These are phyloP conservation scores for Eulemur mongoz DNA, from an alignment of 2,797 vertebrate species.

Conservation along the genomic window DNA sequence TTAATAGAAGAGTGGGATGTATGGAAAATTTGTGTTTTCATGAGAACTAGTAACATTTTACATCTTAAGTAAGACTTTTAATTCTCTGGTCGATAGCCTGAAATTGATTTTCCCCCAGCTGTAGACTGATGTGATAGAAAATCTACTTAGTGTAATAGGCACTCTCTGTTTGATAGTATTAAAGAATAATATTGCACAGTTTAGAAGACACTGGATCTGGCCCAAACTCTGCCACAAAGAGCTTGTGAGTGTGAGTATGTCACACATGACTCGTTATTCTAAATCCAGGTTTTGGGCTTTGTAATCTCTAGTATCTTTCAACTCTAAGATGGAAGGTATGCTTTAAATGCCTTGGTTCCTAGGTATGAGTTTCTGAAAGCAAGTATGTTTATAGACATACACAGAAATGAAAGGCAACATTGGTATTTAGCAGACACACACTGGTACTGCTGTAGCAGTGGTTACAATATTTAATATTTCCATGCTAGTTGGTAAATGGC, in stretches of 20 bases:
- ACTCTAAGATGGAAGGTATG: not conserved
- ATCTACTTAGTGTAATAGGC: conserved; percentile 61
- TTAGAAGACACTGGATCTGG: not conserved
- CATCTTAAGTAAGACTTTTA: conserved; percentile 67
- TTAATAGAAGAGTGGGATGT: not conserved
- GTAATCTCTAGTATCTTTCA: not conserved
- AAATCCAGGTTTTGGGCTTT: not conserved
- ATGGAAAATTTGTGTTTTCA: conserved; percentile 41
- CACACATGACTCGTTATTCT: not conserved
- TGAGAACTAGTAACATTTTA: conserved; percentile 53
- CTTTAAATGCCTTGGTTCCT: not conserved
- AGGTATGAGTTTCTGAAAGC: not conserved
- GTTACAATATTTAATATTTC: not conserved
- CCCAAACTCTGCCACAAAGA: not conserved
- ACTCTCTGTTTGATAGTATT: not conserved
- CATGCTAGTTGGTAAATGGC: not conserved
- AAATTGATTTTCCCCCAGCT: conserved; percentile 68
- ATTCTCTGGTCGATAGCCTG: conserved; percentile 46
- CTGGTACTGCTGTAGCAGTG: not conserved
- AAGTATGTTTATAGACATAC: not conserved
- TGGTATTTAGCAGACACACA: not conserved
- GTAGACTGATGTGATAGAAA: conserved; percentile 60
- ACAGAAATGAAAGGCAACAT: not conserved
- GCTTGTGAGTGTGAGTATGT: not conserved
- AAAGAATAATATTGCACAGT: not conserved